A percentile compares a stretch with the other conserved stretches of the same genome.
phyloP scores from a whole-genome alignment of 2,888 invertebrate genomes.

The Epinotia bilunana region DNA sequence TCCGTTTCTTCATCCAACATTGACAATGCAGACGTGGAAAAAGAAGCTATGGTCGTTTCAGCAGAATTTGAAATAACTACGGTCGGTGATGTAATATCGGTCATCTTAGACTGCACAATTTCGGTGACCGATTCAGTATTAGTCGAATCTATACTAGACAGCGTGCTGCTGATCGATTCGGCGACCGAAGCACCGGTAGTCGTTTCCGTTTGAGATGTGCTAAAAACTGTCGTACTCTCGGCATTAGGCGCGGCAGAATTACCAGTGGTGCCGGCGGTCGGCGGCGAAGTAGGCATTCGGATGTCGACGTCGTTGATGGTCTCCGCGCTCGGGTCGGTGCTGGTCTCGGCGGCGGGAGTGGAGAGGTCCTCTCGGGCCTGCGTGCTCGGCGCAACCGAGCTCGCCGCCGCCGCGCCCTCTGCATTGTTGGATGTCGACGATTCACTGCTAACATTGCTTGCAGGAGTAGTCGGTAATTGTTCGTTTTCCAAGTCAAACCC shows the following conservation, averaged over 20 bases:
- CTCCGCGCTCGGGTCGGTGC: slow-evolving; percentile 65
- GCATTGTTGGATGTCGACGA: slow-evolving; percentile 50
- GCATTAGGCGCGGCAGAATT: slow-evolving; percentile 61
- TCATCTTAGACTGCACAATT: slow-evolving; percentile 29
- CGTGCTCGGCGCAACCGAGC: slow-evolving; percentile 54
- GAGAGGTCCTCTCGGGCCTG: slow-evolving; percentile 55
- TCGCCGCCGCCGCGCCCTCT: slow-evolving; percentile 48
- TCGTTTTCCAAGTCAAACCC: slow-evolving; percentile 89
- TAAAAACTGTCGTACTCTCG: slow-evolving; percentile 54
- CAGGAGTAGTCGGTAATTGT: slow-evolving; percentile 62
- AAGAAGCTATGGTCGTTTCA: slow-evolving; percentile 14
- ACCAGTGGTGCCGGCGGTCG: slow-evolving; percentile 57
- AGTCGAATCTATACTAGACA: slow-evolving; percentile 44
- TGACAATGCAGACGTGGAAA: background rate
- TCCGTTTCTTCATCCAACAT: slow-evolving; percentile 12
- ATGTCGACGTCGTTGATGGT: slow-evolving; percentile 62
- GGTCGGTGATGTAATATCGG: slow-evolving; percentile 47
- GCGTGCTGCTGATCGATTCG: slow-evolving; percentile 40
- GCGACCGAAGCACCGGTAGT: slow-evolving; percentile 44
- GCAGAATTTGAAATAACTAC: background rate
- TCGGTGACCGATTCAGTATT: slow-evolving; percentile 48
- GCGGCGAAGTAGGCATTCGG: slow-evolving; percentile 55
- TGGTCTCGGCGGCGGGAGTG: slow-evolving; percentile 61
- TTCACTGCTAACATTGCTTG: slow-evolving; percentile 55
- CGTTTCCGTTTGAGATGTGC: slow-evolving; percentile 44